Base-by-base conservation (phyloP, 2,888 invertebrate species). In the Stenodera caucasica region DNA sequence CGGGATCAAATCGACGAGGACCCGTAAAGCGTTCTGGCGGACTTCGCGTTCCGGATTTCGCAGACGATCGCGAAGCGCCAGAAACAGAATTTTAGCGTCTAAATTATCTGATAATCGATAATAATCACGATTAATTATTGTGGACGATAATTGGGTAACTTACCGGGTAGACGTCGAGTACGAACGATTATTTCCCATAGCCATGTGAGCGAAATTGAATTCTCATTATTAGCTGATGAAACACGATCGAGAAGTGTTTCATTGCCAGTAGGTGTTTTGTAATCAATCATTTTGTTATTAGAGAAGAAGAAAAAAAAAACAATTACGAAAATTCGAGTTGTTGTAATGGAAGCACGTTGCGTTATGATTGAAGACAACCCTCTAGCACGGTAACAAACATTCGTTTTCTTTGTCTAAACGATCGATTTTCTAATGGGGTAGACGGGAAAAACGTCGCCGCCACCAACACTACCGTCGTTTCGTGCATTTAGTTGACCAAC, bases 31-130 rank as follows among this genome's bases (percentile, higher is more conserved):
- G 78, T 93, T 91, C 67, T 92, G 89, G 9, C 92, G 85, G 33
- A 93, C 92, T 80, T 92, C 91, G 88, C 91, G 90, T 78, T 93
- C 92, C 1, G 91, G 90, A 77, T 91, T 90, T 37, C 86, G 84
- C 50, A 92, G 82, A 53, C 92, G 85, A 67, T 90, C 88, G 49
- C 87, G 83, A 73, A 92, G 87, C 70, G 90, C 90, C 56, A 84
- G 80, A 76, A 90, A 91, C 71, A 91, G 86, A 57, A 85, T 83
- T 61, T 82, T 81, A 1, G 87, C 85, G 73, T 89, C 87, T 53
- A 88, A 82, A 65, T 87, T 86, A 21, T 85, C 64, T 64, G 33
- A 49, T 2, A 55, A 35, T 49, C 45, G 6, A 49, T 12, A 26
- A 50, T 8, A 50, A 49, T 35, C 8, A 33, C 11, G 7, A 49